Base-by-base conservation (phyloP, 2,888 invertebrate genomes). In the Melanostoma scalare region DNA sequence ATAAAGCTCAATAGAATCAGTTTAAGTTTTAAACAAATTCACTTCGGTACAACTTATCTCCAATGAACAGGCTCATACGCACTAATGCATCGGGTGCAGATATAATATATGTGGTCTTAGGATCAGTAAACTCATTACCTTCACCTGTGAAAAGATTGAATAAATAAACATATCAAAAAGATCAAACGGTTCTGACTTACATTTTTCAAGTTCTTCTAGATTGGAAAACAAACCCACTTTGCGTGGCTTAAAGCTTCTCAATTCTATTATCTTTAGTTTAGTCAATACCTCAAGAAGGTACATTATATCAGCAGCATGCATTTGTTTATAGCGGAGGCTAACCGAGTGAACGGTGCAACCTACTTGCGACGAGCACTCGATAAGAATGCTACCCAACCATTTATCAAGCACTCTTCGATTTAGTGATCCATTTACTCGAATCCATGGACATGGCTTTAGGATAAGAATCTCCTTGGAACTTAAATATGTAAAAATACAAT, bases 341-440 rank as follows among this genome's bases (percentile, higher is more conserved):
- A 96, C 87, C 38, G 90, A 90, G 3, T 90, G 87, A 36, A 95
- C 89, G 2, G 92, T 91, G 67, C 93, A 91, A 1, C 94, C 94
- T 0, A 95, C 94, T 85, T 93, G 92, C 31, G 93, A 91, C 87
- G 95, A 92, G 77, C 95, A 93, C 87, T 94, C 93, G 3, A 94
- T 92, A 73, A 96, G 89, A 71, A 96, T 89, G 6, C 94, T 93
- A 55, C 94, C 93, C 72, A 96, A 87, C 93, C 95, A 94, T 73
- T 94, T 93, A 87, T 94, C 94, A 38, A 96, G 91, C 3, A 94
- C 93, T 30, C 93, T 92, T 8, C 93, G 92, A 90, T 96, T 96
- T 6, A 96, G 88, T 0, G 93, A 92, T 2, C 96, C 96, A 90
- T 96, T 95, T 1, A 96, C 93, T 80, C 94, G 93, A 71, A 95